These are phyloP conservation scores for Meiosimyza decipiens DNA, from an alignment of 2,888 invertebrate species.

Conservation along the genomic window DNA sequence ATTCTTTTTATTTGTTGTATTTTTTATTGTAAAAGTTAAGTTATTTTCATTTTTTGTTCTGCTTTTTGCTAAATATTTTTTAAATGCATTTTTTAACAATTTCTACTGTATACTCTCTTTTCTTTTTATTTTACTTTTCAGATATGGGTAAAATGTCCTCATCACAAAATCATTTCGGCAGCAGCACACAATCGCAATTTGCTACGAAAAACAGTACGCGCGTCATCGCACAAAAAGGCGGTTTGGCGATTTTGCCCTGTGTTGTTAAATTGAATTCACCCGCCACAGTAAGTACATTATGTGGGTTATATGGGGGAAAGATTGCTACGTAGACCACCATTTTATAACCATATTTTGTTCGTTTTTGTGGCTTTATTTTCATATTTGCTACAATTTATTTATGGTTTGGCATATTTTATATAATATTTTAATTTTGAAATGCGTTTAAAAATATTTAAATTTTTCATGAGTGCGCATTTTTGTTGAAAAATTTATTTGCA, in stretches of 20 bases:
- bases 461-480: too few species aligned
- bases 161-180: slow-evolving; percentile 63
- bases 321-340: background rate
- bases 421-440: too few species aligned
- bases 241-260: slow-evolving; percentile 65
- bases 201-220: slow-evolving; percentile 66
- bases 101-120: background rate
- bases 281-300: slow-evolving; percentile 62
- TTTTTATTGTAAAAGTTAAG: background rate
- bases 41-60: background rate
- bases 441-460: too few species aligned
- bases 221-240: slow-evolving; percentile 65
- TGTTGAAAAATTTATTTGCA: too few species aligned
- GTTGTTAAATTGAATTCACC: slow-evolving; percentile 66
- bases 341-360: too few species aligned
- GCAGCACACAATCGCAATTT: slow-evolving; percentile 60
- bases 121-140: slow-evolving; percentile 41
- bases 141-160: slow-evolving; percentile 65
- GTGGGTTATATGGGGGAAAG: background rate
- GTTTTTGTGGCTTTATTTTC: too few species aligned
- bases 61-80: background rate
- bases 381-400: background rate
- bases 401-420: too few species aligned
- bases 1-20: background rate
- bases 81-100: background rate